Evolutionary conservation across 2,888 invertebrate genomes (phyloP), one percentile per base, ranked within the genome.

Genomic region (Pterostichus niger): DNA sequence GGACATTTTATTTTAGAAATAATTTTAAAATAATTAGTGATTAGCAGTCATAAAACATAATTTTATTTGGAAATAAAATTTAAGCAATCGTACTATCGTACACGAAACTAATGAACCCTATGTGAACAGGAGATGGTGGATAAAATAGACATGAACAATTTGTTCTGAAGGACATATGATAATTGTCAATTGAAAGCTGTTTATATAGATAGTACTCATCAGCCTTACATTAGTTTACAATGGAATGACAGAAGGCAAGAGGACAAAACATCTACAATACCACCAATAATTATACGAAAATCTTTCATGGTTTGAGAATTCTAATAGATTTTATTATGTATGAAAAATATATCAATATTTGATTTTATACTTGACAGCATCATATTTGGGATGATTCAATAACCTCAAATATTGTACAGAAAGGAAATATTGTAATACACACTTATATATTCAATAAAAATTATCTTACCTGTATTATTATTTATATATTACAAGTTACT

Each of bases 181-280:
- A 71, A 71, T 71, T 35, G 71, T 40, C 71, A 71, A 71, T 71
- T 71, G 71, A 71, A 44, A 59, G 40, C 71, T 40, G 13, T 71
- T 33, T 71, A 40, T 71, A 15, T 40, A 40, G 7, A 35, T n/a
- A 68, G 13, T 44, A 44, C 44, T n/a, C 10, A 40, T 71, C 44
- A 35, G 35, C 71, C 71, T 35, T 40, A 71, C 24, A 68, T 68
- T 68, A 68, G 17, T 40, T 15, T 7, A 71, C 71, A 71, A 40
- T 71, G n/a, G 35, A 33, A 13, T 33, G 24, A 35, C 59, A 17
- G 1, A n/a, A 11, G 5, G 6, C 59, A 6, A 59, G 13, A 11
- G n/a, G 6, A 13, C 49, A 13, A 49, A 49, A 9, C 6, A 49
- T 49, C 10, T 64, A 17, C 31, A 33, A 35, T 17, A 33, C 1